These are phyloP conservation scores for Megaceryle maxima DNA, from an alignment of 2,113 vertebrate species.

Conservation along the genomic window DNA sequence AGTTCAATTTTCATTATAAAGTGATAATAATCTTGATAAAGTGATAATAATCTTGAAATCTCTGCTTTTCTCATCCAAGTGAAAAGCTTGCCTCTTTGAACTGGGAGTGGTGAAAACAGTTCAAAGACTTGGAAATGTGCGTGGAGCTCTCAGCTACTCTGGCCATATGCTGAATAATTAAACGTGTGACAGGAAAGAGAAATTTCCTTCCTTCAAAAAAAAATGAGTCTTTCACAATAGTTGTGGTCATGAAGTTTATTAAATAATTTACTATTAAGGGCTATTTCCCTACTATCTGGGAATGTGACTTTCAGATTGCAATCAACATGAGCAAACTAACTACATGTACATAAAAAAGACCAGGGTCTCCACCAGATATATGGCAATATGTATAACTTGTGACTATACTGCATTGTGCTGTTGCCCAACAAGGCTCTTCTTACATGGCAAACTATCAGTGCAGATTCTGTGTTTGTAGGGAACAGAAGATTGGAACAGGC, in stretches of 20 bases:
- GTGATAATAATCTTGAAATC: constrained; percentile 3
- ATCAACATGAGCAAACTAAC: not conserved
- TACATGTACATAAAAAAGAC: not conserved
- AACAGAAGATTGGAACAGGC: not conserved
- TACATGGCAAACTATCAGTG: not conserved
- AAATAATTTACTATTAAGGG: not conserved
- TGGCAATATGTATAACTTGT: not conserved
- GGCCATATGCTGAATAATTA: not conserved
- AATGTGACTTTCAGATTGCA: not conserved
- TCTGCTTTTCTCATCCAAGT: not conserved
- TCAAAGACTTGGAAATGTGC: not conserved
- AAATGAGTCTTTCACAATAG: not conserved
- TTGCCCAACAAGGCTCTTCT: not conserved
- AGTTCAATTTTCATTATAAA: not conserved
- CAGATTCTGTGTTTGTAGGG: not conserved
- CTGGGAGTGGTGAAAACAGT: not conserved
- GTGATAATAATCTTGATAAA: not conserved
- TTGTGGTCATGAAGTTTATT: not conserved
- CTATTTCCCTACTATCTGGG: not conserved
- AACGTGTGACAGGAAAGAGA: not conserved
- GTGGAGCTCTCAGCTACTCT: not conserved
- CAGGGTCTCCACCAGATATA: not conserved
- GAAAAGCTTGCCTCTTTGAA: constrained; percentile 6
- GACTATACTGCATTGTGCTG: not conserved
- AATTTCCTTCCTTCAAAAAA: not conserved